phyloP scores from a whole-genome alignment of 2,113 vertebrate genomes.

The Raja brachyura region DNA sequence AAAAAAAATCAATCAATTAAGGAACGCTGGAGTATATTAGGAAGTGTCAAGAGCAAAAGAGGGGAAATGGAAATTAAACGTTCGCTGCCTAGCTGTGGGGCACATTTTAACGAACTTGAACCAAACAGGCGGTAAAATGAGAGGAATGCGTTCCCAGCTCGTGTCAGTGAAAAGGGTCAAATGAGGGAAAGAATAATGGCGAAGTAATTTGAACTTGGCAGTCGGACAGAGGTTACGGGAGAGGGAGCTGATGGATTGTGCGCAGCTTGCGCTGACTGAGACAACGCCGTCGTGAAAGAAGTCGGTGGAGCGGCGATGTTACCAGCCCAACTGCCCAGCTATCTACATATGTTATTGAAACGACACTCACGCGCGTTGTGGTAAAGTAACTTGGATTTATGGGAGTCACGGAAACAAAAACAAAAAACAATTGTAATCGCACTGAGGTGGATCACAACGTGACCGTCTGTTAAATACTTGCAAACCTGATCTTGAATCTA shows the following conservation, averaged over 20 bases:
- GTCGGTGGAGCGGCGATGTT: not conserved
- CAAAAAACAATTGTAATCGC: not conserved
- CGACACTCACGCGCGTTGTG: not conserved
- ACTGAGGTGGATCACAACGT: not conserved
- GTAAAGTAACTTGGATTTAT: not conserved
- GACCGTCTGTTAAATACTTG: not conserved
- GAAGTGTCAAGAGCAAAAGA: constrained; percentile 15
- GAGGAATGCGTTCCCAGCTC: not conserved
- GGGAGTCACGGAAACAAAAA: not conserved
- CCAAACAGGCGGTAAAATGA: constrained; percentile 34
- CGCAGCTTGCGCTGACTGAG: not conserved
- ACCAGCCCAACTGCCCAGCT: not conserved
- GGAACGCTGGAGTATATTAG: constrained; percentile 5
- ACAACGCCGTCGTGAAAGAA: not conserved
- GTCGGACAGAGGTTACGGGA: constrained; percentile 5
- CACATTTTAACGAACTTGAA: constrained; percentile 34
- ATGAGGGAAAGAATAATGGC: constrained; percentile 31
- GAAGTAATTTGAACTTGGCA: constrained; percentile 30
- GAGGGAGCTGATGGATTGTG: constrained; percentile 1
- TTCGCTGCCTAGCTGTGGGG: constrained; percentile 22
- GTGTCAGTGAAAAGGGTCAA: constrained; percentile 26
- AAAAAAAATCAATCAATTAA: constrained; percentile 4
- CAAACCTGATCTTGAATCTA: not conserved
- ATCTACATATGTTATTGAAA: not conserved
- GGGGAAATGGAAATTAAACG: not conserved